These are phyloP conservation scores for Polydrusus cervinus DNA, from an alignment of 2,888 invertebrate species.

Conservation along the genomic window DNA sequence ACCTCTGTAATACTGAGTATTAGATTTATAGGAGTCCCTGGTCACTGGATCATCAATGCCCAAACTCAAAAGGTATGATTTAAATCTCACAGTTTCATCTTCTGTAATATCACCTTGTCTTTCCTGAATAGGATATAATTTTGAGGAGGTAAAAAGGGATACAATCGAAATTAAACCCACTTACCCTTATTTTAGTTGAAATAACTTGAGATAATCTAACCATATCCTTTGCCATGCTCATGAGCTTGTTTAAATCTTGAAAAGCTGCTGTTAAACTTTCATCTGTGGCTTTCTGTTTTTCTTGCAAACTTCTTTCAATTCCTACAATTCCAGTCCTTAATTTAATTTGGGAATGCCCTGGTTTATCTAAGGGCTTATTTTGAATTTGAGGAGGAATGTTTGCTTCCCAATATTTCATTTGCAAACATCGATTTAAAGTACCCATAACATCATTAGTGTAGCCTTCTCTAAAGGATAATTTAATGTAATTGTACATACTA, in stretches of 20 bases:
- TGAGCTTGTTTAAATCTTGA: conserved; percentile 94
- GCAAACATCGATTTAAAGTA: conserved; percentile 78
- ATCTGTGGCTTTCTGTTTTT: conserved; percentile 93
- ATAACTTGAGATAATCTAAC: conserved; percentile 93
- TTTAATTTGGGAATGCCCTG: conserved; percentile 74
- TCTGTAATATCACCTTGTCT: conserved; percentile 96
- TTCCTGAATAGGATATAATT: conserved; percentile 71
- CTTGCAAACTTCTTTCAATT: conserved; percentile 93
- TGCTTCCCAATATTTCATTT: conserved; percentile 79
- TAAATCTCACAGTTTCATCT: conserved; percentile 97
- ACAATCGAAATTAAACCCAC: background rate
- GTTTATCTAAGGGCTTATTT: conserved; percentile 55
- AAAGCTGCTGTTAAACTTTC: conserved; percentile 95
- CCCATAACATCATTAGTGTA: conserved; percentile 78
- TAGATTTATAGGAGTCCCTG: conserved; percentile 89
- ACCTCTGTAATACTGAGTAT: conserved; percentile 88
- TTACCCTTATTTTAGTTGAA: conserved; percentile 87
- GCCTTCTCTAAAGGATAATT: conserved; percentile 91
- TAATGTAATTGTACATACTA: conserved; percentile 83
- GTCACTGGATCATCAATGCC: conserved; percentile 99
- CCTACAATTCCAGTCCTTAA: conserved; percentile 93
- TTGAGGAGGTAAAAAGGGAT: background rate
- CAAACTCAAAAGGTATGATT: conserved; percentile 95
- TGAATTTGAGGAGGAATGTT: conserved; percentile 59
- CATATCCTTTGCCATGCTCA: conserved; percentile 99